Base-by-base conservation (phyloP, 2,113 vertebrate genomes). In the Sprattus sprattus region DNA sequence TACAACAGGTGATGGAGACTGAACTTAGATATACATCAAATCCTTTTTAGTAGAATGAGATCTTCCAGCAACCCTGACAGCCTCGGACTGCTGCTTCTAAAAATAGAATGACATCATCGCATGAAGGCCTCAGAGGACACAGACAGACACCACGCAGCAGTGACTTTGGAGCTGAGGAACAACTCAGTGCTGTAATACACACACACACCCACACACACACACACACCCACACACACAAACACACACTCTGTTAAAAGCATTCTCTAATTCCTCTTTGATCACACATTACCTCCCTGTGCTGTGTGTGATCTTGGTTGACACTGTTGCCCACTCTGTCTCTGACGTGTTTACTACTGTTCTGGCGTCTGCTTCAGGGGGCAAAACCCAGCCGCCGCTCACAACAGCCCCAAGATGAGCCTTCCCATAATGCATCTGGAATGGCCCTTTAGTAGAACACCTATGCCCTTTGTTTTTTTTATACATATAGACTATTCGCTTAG, bases 41-140 rank as follows among this genome's bases (percentile, higher is more conserved):
- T 44, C 25, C 71, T 78, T 39, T 78, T 39, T 16, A 78, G 32
- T 1, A 16, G 32, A 78, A 78, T 44, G 71, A 39, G 10, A 78
- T 78, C 28, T 78, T 39, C 71, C 71, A 78, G 71, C 71, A 39
- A 39, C 11, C 10, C 25, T 78, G 71, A 0, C 28, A 78, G 28
- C 10, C 28, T 28, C 71, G 44, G 71, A 78, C 71, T 15, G 28
- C 28, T 5, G 25, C 15, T 78, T 78, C 71, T 78, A 78, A 78
- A 78, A 78, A 78, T 78, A 78, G 71, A 11, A 78, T 78, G 71
- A 78, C 71, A 78, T 78, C 71, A 78, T 78, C 28, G 16, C 71
- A 78, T 78, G 71, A 16, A 78, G 71, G 25, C 71, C 71, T 78
- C 71, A 78, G 39, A 78, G 71, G 71, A 78, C 71, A 0, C 28